Conservation (phyloP, 2,797 vertebrate species). For the Pipistrellus pygmaeus region DNA sequence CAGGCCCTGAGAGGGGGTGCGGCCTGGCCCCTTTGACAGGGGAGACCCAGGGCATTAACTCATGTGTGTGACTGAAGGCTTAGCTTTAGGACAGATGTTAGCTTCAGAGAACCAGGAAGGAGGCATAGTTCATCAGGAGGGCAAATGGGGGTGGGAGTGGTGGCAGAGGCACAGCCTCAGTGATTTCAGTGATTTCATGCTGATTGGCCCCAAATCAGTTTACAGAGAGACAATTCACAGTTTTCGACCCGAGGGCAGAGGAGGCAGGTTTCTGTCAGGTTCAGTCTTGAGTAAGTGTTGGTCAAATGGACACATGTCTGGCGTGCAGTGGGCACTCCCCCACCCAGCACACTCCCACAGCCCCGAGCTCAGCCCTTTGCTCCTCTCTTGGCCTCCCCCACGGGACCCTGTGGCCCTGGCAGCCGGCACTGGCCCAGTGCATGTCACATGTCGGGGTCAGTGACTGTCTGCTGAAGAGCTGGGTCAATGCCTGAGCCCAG, state of each 20-base stretch:
- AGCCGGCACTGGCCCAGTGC: not conserved
- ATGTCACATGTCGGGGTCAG: too few relatives aligned
- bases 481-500: too few relatives aligned
- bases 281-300: not conserved
- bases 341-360: not conserved
- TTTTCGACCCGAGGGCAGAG: not conserved
- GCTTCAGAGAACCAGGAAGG: not conserved
- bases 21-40: not conserved
- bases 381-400: not conserved
- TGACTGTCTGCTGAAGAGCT: not conserved
- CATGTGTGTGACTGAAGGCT: not conserved
- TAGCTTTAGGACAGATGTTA: not conserved
- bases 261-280: not conserved
- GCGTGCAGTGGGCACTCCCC: too few relatives aligned
- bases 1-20: not conserved
- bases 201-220: too few relatives aligned
- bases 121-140: not conserved
- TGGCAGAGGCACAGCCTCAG: not conserved
- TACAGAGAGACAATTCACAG: too few relatives aligned
- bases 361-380: accelerated
- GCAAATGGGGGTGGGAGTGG: too few relatives aligned
- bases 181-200: too few relatives aligned
- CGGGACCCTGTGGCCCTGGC: not conserved
- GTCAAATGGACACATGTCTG: not conserved
- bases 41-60: not conserved